These are phyloP conservation scores for Ypsolopha sequella DNA, from an alignment of 2,888 invertebrate species.

Conservation along the genomic window DNA sequence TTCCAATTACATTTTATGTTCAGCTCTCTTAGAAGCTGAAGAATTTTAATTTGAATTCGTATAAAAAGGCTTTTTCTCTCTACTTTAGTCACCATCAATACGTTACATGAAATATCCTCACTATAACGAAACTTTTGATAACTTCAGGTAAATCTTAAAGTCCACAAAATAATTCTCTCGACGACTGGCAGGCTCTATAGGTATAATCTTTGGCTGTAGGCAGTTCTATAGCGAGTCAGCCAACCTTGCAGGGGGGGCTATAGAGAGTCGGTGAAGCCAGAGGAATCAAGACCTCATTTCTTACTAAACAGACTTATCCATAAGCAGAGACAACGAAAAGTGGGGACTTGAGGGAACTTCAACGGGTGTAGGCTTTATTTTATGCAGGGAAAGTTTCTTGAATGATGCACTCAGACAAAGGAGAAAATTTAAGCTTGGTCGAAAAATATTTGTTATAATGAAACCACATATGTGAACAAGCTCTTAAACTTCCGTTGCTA, in stretches of 20 bases:
- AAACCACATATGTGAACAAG: too few species aligned
- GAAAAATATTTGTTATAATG: too few species aligned
- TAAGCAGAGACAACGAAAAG: neutral
- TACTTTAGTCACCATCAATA: too few species aligned
- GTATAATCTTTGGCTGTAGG: neutral
- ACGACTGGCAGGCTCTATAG: neutral
- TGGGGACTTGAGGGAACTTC: neutral
- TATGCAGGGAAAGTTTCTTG: slow-evolving; percentile 10
- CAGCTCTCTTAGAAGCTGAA: too few species aligned
- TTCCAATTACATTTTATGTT: too few species aligned
- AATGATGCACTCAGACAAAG: slow-evolving; percentile 3
- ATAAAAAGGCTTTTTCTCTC: too few species aligned
- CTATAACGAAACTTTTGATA: neutral
- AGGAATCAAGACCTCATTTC: slow-evolving; percentile 55
- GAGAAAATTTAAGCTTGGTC: too few species aligned
- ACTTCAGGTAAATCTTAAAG: neutral
- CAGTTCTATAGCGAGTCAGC: neutral
- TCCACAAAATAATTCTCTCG: neutral
- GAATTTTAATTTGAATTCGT: too few species aligned
- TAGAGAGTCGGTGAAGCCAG: slow-evolving; percentile 42
- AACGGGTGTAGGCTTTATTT: neutral
- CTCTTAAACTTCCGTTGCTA: too few species aligned
- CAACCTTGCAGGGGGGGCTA: slow-evolving; percentile 4
- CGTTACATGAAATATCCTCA: too few species aligned
- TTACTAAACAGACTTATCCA: slow-evolving; percentile 30